Evolutionary conservation across 2,797 vertebrate species (phyloP), one percentile per base, ranked within the genome.

Genomic region (Poeciliopsis turneri): DNA sequence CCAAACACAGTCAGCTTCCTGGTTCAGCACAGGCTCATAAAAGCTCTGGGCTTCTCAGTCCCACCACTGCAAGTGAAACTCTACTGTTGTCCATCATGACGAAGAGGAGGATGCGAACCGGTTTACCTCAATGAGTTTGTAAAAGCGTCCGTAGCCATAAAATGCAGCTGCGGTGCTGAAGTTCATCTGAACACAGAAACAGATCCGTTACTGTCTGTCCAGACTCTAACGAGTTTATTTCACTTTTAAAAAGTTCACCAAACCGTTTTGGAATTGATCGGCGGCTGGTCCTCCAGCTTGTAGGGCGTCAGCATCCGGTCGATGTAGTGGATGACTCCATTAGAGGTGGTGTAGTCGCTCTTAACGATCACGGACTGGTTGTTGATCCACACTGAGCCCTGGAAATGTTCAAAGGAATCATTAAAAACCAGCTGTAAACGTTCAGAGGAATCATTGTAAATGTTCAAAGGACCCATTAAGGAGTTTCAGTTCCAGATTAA

Each of bases 341-440:
- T 97, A 16, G 72, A 10, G 0, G 96, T 95, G 0, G 88, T 71
- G 12, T 94, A 93, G 88, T 98, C 97, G 23, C 95, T 97, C 30
- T 61, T 88, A 57, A 97, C 87, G 15, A 99, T 95, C 30, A 92
- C 91, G 0, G 97, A 93, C 0, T 94, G 92, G 73, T 96, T 95
- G 45, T 99, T 99, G 89, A 99, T 80, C 89, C 95, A 97, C n/a
- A 99, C 88, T 55, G 83, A 94, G 84, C 96, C 96, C 98, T 99
- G 93, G 16, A 81, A 28, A 39, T 3, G 72, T 43, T 25, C 66
- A 16, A 28, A 59, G n/a, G n/a, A 49, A 49, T 20, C 47, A 0
- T 18, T 49, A 49, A 5, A 39, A 39, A 39, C 5, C 45, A 4
- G 45, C 45, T 46, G 12, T 4, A 18, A 36, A 36, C 4, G 46